A percentile compares a stretch with the other conserved stretches of the same genome.
Conservation (phyloP, 2,888 invertebrate species). For the Callyntrura guangdongensis region DNA sequence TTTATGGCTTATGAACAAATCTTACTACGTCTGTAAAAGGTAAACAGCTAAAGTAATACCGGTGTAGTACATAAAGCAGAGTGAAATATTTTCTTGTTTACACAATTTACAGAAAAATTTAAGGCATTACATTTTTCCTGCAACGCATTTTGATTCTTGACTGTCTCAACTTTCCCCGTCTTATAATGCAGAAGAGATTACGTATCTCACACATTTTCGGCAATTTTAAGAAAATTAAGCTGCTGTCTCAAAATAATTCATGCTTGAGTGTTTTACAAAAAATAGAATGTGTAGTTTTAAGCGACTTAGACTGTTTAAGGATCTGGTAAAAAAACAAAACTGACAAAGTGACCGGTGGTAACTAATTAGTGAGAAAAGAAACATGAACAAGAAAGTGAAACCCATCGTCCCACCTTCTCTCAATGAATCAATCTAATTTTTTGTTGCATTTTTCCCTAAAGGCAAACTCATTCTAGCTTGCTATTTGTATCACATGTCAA, state of each 20-base stretch:
- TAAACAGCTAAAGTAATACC: too few relatives aligned
- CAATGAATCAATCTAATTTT: constrained; percentile 12
- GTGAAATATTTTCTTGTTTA: too few relatives aligned
- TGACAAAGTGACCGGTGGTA: constrained; percentile 13
- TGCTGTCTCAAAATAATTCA: too few relatives aligned
- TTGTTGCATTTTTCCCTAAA: constrained; percentile 17
- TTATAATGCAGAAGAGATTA: neutral
- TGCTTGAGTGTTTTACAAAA: too few relatives aligned
- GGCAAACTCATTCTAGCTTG: neutral
- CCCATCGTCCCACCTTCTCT: constrained; percentile 8
- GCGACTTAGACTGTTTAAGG: too few relatives aligned
- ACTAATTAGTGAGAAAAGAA: constrained; percentile 37
- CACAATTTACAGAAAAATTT: neutral
- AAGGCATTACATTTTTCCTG: neutral
- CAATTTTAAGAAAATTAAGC: too few relatives aligned
- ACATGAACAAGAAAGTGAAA: constrained; percentile 48
- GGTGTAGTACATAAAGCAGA: too few relatives aligned
- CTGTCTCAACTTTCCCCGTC: too few relatives aligned
- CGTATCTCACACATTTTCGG: neutral
- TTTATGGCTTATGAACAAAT: too few relatives aligned
- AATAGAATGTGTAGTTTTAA: too few relatives aligned
- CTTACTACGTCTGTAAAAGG: too few relatives aligned
- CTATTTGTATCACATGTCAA: constrained; percentile 16
- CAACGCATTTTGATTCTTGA: neutral
- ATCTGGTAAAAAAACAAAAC: neutral